Percentiles rank a stretch among this genome's conserved stretches.
These are phyloP conservation scores for Falco concolor DNA, from an alignment of 2,797 vertebrate genomes.

Conservation along the genomic window DNA sequence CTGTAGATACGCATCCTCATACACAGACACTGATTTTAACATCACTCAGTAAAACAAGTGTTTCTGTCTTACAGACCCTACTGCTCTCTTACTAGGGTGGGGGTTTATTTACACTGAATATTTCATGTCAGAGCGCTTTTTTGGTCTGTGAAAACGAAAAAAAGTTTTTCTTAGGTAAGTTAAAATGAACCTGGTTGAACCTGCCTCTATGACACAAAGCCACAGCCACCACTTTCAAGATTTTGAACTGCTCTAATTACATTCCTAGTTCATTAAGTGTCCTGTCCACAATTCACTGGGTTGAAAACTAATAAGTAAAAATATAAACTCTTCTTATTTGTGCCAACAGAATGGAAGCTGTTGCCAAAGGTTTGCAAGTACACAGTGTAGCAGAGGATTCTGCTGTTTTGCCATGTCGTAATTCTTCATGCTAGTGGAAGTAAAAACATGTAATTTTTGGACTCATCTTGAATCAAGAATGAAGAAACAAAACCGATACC, in stretches of 20 bases:
- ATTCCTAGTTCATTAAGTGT: neutral
- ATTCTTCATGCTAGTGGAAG: neutral
- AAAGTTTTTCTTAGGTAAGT: neutral
- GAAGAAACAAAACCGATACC: neutral
- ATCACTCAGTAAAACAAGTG: neutral
- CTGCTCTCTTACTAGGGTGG: neutral
- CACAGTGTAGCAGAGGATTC: neutral
- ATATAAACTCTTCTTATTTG: neutral
- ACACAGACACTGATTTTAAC: neutral
- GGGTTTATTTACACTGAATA: neutral
- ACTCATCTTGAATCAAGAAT: neutral
- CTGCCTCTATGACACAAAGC: neutral
- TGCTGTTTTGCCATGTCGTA: neutral
- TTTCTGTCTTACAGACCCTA: neutral
- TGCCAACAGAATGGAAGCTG: neutral
- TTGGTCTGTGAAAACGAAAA: neutral
- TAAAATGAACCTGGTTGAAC: neutral
- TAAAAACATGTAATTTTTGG: neutral
- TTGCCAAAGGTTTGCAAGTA: neutral
- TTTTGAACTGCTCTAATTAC: neutral
- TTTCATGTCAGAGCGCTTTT: neutral
- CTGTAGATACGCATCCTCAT: neutral
- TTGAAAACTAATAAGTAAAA: neutral
- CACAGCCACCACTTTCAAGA: neutral
- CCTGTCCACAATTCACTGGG: neutral